Base-by-base conservation (phyloP, 2,113 vertebrate genomes). In the Pagrus major region DNA sequence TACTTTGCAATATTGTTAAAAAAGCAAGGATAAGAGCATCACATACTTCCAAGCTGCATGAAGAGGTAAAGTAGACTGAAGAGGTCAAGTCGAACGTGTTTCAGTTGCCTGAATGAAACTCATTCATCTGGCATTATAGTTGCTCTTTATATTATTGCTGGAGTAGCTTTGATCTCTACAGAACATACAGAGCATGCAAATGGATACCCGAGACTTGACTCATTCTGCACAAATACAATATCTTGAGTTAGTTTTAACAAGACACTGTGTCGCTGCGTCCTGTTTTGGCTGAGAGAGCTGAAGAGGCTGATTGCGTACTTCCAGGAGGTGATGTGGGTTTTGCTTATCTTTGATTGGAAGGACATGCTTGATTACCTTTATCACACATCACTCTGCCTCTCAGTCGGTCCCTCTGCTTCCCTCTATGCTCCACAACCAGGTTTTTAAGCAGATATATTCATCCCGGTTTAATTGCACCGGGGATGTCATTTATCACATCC, bases 281-380 rank as follows among this genome's bases (percentile, higher is more conserved):
- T 15, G 41, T 20, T 39, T 39, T 31, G 20, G 18, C n/a, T 61
- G 15, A 23, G 21, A 25, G 29, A 35, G 35, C 39, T 20, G 51
- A n/a, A 25, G 18, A 29, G 21, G 12, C 16, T 44, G 54, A 71
- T 46, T 46, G 23, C 14, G 8, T 44, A 44, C 31, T 58, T 70
- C 54, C 52, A 11, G 35, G 8, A 64, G 39, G 16, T 21, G n/a
- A n/a, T n/a, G n/a, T n/a, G n/a, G n/a, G n/a, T n/a, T n/a, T 68
- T 10, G 39, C 51, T 74, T 49, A 42, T 59, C 58, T 51, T 11
- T 59, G 66, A 80, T 61, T 80, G 31, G 60, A 60, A 46, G 27
- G 59, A 54, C 67, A 76, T 27, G 67, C 46, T 60, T 59, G 60
- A 72, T 85, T 78, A 72, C 54, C 20, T 31, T 63, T 64, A 56